Percentiles rank a stretch among this genome's conserved stretches.
These are phyloP conservation scores for Oncorhynchus mykiss DNA, from an alignment of 2,113 vertebrate genomes.

Conservation along the genomic window DNA sequence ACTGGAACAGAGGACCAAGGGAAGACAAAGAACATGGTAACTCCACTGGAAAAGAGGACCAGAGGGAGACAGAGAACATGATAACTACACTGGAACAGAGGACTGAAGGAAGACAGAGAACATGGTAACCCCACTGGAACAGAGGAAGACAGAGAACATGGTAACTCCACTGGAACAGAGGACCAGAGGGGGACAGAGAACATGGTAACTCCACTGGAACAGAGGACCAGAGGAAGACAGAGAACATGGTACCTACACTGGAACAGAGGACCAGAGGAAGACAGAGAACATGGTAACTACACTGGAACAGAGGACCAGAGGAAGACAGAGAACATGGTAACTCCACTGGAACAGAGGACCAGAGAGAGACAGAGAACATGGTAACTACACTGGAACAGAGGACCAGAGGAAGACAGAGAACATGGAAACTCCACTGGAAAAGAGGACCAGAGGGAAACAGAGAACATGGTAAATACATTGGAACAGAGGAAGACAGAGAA, in stretches of 20 bases:
- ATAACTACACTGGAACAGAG: constrained; percentile 58
- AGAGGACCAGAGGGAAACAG: no score
- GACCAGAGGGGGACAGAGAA: constrained; percentile 32
- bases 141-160: no score
- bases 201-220: constrained; percentile 58
- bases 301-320: no score
- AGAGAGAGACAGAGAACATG: constrained; percentile 32
- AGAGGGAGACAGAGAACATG: constrained; percentile 31
- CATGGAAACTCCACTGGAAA: no score
- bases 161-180: no score
- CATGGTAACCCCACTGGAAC: no score
- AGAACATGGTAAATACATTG: no score
- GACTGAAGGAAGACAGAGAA: constrained; percentile 70
- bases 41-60: no score
- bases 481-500: not conserved
- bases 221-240: constrained; percentile 70
- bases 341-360: no score
- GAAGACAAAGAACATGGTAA: not conserved
- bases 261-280: constrained; percentile 82
- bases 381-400: constrained; percentile 58
- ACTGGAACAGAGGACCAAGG: no score
- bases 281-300: not conserved
- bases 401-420: constrained; percentile 64
- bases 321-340: no score
- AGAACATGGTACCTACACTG: constrained; percentile 44